Percentiles rank a stretch among this genome's conserved stretches.
Conservation (phyloP, 2,797 vertebrate genomes). For the Poeciliopsis turneri region DNA sequence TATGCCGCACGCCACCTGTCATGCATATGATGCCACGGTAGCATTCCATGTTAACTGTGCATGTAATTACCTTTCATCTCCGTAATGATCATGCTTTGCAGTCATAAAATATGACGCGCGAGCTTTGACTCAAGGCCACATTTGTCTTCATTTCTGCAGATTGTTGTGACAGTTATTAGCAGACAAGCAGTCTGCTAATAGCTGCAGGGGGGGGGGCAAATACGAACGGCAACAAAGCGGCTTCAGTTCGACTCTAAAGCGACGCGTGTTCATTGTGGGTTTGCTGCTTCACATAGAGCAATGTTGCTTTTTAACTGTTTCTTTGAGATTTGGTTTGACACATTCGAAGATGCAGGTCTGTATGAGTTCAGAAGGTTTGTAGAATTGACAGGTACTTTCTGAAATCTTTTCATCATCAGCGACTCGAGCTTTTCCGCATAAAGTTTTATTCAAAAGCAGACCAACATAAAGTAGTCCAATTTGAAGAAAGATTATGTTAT, state of each 20-base stretch:
- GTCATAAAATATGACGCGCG: conserved; percentile 44
- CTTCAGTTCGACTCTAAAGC: not conserved
- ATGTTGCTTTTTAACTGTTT: not conserved
- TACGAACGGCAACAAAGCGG: not conserved
- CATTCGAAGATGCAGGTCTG: not conserved
- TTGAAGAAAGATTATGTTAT: not conserved
- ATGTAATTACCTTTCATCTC: conserved; percentile 63
- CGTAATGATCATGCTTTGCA: conserved; percentile 44
- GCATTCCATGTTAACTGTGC: conserved; percentile 42
- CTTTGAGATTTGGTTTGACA: not conserved
- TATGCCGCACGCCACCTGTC: conserved; percentile 56
- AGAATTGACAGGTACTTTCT: not conserved
- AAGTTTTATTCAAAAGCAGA: not conserved
- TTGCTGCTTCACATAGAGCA: not conserved
- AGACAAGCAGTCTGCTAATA: conserved; percentile 18
- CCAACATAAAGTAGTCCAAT: not conserved
- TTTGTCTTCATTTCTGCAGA: conserved; percentile 48
- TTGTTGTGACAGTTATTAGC: conserved; percentile 50
- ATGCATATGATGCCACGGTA: conserved; percentile 44
- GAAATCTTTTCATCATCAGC: not conserved
- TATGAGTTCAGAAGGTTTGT: not conserved
- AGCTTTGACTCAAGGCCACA: conserved; percentile 40
- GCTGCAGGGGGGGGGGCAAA: conserved; percentile 8
- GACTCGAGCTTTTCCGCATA: not conserved
- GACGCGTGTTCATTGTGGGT: not conserved